Evolutionary conservation across 2,888 invertebrate species (phyloP).

Genomic region (Lomographa bimaculata): DNA sequence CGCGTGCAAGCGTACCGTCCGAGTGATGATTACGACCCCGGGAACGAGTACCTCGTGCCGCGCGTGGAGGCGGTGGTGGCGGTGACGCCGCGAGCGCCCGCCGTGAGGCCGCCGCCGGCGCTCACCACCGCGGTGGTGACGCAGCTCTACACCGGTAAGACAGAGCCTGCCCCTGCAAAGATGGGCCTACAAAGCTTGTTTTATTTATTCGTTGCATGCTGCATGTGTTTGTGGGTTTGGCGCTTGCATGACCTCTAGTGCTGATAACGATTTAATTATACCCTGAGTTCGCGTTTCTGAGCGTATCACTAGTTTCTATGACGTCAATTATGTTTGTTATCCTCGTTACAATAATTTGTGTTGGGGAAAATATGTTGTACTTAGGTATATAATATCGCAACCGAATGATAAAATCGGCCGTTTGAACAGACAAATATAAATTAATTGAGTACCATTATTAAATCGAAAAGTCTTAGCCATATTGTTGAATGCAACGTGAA

Average conservation of each 20-base stretch:
- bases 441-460: too few relatives aligned
- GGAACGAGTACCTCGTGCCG: conserved; percentile 45
- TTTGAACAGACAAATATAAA: too few relatives aligned
- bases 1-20: conserved; percentile 89
- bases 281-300: too few relatives aligned
- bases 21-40: conserved; percentile 69
- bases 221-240: conserved; percentile 35
- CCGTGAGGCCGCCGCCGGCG: conserved; percentile 37
- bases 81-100: conserved; percentile 24
- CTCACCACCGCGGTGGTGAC: conserved; percentile 42
- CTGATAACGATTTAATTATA: conserved; percentile 7
- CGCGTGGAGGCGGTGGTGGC: conserved; percentile 24
- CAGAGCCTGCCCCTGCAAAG: conserved; percentile 26
- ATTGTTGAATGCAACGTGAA: too few relatives aligned
- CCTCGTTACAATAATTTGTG: too few relatives aligned
- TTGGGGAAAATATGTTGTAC: too few relatives aligned
- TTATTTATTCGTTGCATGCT: conserved; percentile 37
- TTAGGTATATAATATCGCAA: too few relatives aligned
- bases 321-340: too few relatives aligned
- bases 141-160: conserved; percentile 66
- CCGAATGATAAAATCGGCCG: too few relatives aligned
- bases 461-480: too few relatives aligned
- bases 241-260: conserved; percentile 34
- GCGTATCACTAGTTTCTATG: too few relatives aligned
- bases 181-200: too few relatives aligned